A percentile compares a stretch with the other conserved stretches of the same genome.
These are phyloP conservation scores for Rhynchonema sp. DNA, from an alignment of 2,888 invertebrate species.

Conservation along the genomic window DNA sequence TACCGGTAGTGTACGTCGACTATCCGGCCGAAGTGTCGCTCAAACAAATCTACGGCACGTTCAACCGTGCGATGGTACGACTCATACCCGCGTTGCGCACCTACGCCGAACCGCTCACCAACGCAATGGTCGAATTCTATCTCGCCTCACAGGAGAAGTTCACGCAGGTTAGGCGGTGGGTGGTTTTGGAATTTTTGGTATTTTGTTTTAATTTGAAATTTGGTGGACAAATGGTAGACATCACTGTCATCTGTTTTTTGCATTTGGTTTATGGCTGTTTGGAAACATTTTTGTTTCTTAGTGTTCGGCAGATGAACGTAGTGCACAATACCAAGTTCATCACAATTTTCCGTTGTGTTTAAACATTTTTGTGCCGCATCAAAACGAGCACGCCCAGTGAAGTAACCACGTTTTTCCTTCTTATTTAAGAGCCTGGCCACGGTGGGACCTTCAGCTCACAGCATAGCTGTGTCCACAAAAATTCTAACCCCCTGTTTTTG, in stretches of 20 bases:
- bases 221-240: background rate
- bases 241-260: background rate
- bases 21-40: constrained; percentile 94
- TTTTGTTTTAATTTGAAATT: background rate
- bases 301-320: background rate
- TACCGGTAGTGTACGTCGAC: constrained; percentile 95
- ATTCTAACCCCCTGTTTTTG: too few species aligned
- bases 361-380: too few species aligned
- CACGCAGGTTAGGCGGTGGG: constrained; percentile 44
- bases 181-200: background rate
- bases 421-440: too few species aligned
- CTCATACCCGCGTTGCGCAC: constrained; percentile 73
- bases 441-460: too few species aligned
- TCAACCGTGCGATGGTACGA: constrained; percentile 89
- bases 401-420: too few species aligned
- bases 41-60: constrained; percentile 90
- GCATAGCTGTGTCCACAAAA: too few species aligned
- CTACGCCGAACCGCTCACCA: constrained; percentile 85
- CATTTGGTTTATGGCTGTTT: background rate
- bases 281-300: background rate
- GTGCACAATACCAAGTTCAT: too few species aligned
- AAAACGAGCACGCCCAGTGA: too few species aligned
- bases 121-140: constrained; percentile 98
- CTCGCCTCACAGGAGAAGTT: constrained; percentile 73
- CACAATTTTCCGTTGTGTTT: too few species aligned